These are phyloP conservation scores for Drosophila paracracens DNA, from an alignment of 2,888 invertebrate genomes.

Conservation along the genomic window DNA sequence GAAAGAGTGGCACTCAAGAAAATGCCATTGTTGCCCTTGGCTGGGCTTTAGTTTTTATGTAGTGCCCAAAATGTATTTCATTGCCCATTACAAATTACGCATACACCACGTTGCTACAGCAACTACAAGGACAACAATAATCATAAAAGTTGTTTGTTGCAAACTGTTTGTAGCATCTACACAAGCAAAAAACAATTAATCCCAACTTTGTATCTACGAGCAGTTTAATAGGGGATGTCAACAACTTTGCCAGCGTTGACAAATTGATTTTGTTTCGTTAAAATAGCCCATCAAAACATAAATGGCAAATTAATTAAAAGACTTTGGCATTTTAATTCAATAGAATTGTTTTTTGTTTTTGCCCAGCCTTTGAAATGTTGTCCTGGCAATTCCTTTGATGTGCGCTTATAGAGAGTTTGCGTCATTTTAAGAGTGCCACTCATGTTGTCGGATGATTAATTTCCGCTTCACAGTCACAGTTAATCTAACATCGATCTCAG, in stretches of 20 bases:
- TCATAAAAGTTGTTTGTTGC: conserved; percentile 33
- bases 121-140: conserved; percentile 18
- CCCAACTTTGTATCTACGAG: conserved; percentile 25
- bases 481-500: conserved; percentile 8
- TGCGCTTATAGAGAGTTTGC: background rate
- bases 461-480: conserved; percentile 1
- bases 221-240: conserved; percentile 22
- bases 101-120: conserved; percentile 48
- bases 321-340: conserved; percentile 11
- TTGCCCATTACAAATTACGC: conserved; percentile 35
- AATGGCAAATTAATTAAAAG: conserved; percentile 22
- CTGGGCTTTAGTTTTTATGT: conserved; percentile 54
- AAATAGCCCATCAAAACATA: conserved; percentile 15
- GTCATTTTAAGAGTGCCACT: background rate
- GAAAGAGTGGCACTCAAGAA: conserved; percentile 9
- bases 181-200: conserved; percentile 53
- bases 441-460: background rate
- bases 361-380: background rate
- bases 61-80: conserved; percentile 52
- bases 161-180: conserved; percentile 52
- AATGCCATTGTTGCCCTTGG: conserved; percentile 7
- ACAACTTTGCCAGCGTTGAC: conserved; percentile 16
- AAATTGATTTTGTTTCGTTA: conserved; percentile 17
- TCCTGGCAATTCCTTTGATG: background rate
- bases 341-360: background rate